Conservation (phyloP, 1,140 invertebrate genomes). For the Oedothorax gibbosus region DNA sequence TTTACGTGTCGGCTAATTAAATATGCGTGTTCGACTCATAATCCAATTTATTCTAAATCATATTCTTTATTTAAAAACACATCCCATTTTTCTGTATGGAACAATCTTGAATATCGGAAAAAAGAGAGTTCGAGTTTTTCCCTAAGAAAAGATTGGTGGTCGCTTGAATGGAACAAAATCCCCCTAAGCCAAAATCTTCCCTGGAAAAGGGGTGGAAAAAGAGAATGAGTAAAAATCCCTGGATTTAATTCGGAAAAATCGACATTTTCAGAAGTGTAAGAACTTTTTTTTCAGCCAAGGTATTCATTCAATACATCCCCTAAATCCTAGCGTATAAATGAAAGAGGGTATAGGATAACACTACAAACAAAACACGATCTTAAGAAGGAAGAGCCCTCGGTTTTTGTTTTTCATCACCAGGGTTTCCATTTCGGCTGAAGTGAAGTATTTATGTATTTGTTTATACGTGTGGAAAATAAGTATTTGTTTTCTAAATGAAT, state of each 20-base stretch:
- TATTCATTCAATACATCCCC: constrained; percentile 22
- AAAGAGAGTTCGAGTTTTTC: not conserved
- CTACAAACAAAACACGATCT: constrained; percentile 16
- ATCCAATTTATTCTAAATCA: too few species aligned
- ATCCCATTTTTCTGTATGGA: too few species aligned
- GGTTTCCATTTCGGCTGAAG: not conserved
- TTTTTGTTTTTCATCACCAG: constrained; percentile 3
- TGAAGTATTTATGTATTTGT: too few species aligned
- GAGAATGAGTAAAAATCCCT: constrained; percentile 51
- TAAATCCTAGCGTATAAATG: constrained; percentile 38
- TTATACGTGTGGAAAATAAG: too few species aligned
- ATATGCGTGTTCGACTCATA: too few species aligned
- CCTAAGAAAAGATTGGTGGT: constrained; percentile 33
- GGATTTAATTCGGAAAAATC: constrained; percentile 45
- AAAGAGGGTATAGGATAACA: constrained; percentile 40
- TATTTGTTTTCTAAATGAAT: too few species aligned
- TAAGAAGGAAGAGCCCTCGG: constrained; percentile 3
- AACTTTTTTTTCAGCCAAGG: not conserved
- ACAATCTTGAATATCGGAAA: not conserved
- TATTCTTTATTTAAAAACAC: too few species aligned
- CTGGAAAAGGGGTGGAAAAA: constrained; percentile 25
- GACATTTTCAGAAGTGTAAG: constrained; percentile 26
- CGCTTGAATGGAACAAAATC: constrained; percentile 48
- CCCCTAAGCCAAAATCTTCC: constrained; percentile 47
- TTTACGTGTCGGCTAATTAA: too few species aligned